Evolutionary conservation across 2,797 vertebrate genomes (phyloP), one percentile per base, ranked within the genome.

Genomic region (Alcedo atthis): DNA sequence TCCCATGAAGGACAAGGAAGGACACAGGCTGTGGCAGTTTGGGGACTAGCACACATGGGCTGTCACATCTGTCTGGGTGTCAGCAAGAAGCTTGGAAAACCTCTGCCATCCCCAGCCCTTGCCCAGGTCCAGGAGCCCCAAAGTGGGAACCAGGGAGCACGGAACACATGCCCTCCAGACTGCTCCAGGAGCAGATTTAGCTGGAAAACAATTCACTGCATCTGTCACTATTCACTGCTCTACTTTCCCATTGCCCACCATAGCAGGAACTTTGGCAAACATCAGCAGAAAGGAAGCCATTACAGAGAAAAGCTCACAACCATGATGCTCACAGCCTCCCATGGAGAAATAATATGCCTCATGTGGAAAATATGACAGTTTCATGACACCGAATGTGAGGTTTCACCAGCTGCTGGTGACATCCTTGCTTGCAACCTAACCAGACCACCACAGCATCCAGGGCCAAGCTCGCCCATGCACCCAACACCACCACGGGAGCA

Each of bases 401-500:
- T 35, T 71, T 45, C 67, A 42, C 20, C 8, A 10, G 40, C 51
- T 32, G 9, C 1, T n/a, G 12, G 26, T 2, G 3, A 32, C 0
- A 2, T 16, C 68, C 59, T 32, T 40, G 28, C 49, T 35, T 15
- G 13, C 46, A 71, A 26, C 81, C 40, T 25, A 42, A 53, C 9
- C 0, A 3, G 32, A 46, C 45, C 24, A 61, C 12, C 57, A n/a
- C 61, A 49, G 24, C 37, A 13, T 5, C 26, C 24, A 26, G 17
- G 21, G 53, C 37, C 2, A 1, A 90, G 49, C 33, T 70, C 78
- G 28, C 7, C 32, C 18, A 1, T 4, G 13, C 18, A 15, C 63
- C 25, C 51, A 32, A 2, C 3, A 3, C 7, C 63, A 42, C 59
- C 40, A 3, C 0, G 2, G 2, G 16, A 85, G 18, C 28, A 69